Evolutionary conservation across 2,888 invertebrate genomes (phyloP), one percentile per base, ranked within the genome.

Genomic region (Yponomeuta evonymella): DNA sequence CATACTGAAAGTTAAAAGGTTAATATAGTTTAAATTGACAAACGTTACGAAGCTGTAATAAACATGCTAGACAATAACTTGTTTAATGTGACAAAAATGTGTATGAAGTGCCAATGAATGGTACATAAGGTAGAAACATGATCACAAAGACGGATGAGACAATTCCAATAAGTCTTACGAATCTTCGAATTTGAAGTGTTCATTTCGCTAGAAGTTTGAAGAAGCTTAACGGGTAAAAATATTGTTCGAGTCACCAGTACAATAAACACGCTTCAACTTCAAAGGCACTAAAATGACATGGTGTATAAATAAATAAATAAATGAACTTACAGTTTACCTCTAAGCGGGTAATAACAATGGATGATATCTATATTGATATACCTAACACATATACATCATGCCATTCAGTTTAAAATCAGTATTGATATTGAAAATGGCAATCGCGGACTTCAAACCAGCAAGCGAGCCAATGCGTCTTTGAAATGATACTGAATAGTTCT

Each of bases 381-480:
- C 72, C 83, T 85, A 85, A 86, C 86, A 89, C 86, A 87, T 84
- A 86, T 83, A 90, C 86, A 86, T 82, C 90, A 90, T 89, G 90
- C 90, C 82, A 81, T 78, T 81, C 81, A 83, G 77, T 75, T 78
- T 73, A 76, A 71, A 70, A 73, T 71, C 66, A 75, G 67, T 29
- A 71, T 70, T 73, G 71, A 73, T 73, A 72, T 70, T 67, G 5
- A 68, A 48, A 12, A 68, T 43, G 48, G 48, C 11, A 10, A 68
- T 30, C 48, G 51, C 9, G 68, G 68, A 48, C 51, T 51, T 48
- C 9, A 48, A 68, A 43, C 67, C 67, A 10, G 10, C 51, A 58
- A 58, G 15, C 51, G 51, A 58, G 51, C 51, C 15, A 58, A 58
- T 15, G 12, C 51, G 15, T 1, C 51, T 58, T 58, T 58, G 51